Conservation (phyloP, 2,797 vertebrate species). For the Acrossocheilus wenchowensis region DNA sequence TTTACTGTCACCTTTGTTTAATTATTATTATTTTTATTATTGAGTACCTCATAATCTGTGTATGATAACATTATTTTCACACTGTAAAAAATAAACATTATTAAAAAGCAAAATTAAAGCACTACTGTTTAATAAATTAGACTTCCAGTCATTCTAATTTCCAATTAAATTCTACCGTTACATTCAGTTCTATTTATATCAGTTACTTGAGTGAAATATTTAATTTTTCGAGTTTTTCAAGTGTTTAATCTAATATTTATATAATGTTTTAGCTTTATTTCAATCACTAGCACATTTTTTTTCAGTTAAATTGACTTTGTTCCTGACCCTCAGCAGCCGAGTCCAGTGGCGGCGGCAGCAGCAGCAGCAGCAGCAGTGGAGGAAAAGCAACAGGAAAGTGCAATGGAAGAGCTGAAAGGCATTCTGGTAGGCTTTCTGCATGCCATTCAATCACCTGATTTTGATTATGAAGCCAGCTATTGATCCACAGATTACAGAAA, state of each 20-base stretch:
- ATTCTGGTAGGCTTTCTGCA: slow-evolving; percentile 75
- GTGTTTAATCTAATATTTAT: background rate
- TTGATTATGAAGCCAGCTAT: background rate
- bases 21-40: background rate
- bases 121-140: background rate
- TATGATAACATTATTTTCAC: background rate
- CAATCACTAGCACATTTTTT: too few species aligned
- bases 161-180: too few species aligned
- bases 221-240: background rate
- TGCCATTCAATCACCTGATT: background rate
- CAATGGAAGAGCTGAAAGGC: slow-evolving; percentile 86
- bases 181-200: background rate
- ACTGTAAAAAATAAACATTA: background rate
- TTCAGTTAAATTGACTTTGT: background rate
- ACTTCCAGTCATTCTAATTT: background rate
- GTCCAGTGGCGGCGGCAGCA: slow-evolving; percentile 29
- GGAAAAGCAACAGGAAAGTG: slow-evolving; percentile 80
- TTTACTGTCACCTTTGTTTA: background rate
- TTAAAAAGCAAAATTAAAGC: too few species aligned
- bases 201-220: background rate
- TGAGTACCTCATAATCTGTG: background rate
- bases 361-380: slow-evolving; percentile 56
- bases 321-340: slow-evolving; percentile 61
- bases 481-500: background rate
- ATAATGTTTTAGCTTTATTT: too few species aligned